Conservation (phyloP, 2,113 vertebrate species). For the Limanda limanda region DNA sequence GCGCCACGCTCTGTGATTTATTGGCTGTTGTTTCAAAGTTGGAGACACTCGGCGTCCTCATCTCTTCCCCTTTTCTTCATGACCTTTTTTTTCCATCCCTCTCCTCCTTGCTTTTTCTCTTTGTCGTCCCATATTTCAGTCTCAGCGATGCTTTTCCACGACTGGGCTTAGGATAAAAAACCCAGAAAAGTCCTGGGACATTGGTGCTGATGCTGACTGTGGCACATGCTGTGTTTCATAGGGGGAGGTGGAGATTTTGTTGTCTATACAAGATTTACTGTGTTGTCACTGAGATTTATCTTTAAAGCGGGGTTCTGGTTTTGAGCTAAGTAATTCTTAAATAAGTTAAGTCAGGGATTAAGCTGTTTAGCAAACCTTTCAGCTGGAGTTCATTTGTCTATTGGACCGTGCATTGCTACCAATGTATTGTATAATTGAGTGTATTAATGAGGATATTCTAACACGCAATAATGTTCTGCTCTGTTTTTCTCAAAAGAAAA, state of each 20-base stretch:
- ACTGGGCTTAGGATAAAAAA: background rate
- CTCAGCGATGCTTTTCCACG: background rate
- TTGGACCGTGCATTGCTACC: conserved; percentile 4
- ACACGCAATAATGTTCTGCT: background rate
- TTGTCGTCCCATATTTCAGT: conserved; percentile 17
- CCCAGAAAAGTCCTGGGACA: background rate
- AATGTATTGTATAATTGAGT: too few species aligned
- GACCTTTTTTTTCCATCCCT: conserved; percentile 49
- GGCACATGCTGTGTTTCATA: background rate
- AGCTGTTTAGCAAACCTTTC: background rate
- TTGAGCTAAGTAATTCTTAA: background rate
- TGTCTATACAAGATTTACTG: background rate
- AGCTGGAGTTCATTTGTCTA: background rate
- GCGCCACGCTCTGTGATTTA: too few species aligned
- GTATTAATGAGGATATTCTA: too few species aligned
- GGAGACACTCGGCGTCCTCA: too few species aligned
- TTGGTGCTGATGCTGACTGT: background rate
- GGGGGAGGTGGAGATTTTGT: background rate
- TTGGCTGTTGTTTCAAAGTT: too few species aligned
- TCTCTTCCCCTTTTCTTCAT: conserved; percentile 43
- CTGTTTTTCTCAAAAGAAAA: background rate
- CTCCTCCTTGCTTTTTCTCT: conserved; percentile 6
- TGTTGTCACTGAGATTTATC: background rate
- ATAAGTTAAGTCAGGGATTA: background rate
- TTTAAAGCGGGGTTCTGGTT: background rate